Evolutionary conservation across 1,140 invertebrate species (phyloP).

Genomic region (Drosophila athabasca): DNA sequence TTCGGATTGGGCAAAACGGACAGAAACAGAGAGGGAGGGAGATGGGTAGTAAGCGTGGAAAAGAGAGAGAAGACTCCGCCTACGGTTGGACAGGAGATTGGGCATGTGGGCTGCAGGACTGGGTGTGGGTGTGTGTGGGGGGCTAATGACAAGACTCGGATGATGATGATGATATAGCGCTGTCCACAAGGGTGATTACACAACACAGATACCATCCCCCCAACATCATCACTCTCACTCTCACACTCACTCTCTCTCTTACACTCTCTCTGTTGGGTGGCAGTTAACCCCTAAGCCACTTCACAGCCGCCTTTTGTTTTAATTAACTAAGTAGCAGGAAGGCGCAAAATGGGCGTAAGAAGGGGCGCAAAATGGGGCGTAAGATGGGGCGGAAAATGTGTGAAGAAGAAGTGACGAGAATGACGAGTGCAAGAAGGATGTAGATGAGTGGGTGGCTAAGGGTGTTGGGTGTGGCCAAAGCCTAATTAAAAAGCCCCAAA

Average conservation of each 20-base stretch:
- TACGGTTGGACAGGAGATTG: slow-evolving; percentile 29
- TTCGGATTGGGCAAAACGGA: slow-evolving; percentile 55
- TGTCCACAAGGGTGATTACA: slow-evolving; percentile 48
- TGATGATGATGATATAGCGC: slow-evolving; percentile 8
- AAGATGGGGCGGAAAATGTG: neutral
- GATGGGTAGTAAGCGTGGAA: slow-evolving; percentile 17
- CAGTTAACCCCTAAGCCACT: slow-evolving; percentile 74
- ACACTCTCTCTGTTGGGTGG: slow-evolving; percentile 1
- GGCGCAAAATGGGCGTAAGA: neutral
- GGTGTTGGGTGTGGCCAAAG: slow-evolving; percentile 50
- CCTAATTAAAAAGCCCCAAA: slow-evolving; percentile 60
- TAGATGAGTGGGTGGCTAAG: slow-evolving; percentile 1
- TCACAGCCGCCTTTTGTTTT: slow-evolving; percentile 71
- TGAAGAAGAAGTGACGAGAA: neutral
- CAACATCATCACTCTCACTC: too few species aligned
- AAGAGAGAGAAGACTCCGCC: slow-evolving; percentile 55
- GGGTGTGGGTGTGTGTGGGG: slow-evolving; percentile 28
- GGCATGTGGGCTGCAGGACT: neutral
- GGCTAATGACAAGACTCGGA: slow-evolving; percentile 55
- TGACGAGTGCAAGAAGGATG: too few species aligned
- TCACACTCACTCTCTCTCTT: neutral
- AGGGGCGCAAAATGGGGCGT: neutral
- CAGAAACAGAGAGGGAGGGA: neutral
- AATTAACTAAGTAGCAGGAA: slow-evolving; percentile 74
- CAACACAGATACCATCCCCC: slow-evolving; percentile 19